Evolutionary conservation across 2,113 vertebrate species (phyloP).

Genomic region (Scomber colias): DNA sequence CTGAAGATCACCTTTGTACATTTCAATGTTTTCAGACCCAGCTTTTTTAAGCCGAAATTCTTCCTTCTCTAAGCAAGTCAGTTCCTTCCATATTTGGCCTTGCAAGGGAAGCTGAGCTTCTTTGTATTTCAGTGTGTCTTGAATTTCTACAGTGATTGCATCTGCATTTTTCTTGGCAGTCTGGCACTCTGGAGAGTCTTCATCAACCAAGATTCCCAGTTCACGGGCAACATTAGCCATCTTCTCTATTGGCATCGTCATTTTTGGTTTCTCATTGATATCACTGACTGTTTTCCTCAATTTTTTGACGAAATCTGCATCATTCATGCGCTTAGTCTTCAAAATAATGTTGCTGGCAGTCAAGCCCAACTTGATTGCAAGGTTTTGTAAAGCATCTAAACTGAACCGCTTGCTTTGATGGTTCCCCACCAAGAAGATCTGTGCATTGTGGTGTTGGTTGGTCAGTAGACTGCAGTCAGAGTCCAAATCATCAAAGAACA

Average conservation of each 20-base stretch:
- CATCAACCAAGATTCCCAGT: too few species aligned
- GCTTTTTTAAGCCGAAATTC: constrained; percentile 65
- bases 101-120: constrained; percentile 70
- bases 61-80: constrained; percentile 77
- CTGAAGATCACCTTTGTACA: constrained; percentile 65
- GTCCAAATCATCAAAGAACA: constrained; percentile 79
- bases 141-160: constrained; percentile 11
- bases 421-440: constrained; percentile 73
- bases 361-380: constrained; percentile 45
- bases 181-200: too few species aligned
- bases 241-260: constrained; percentile 4
- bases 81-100: constrained; percentile 71
- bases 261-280: constrained; percentile 14
- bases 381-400: background rate
- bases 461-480: constrained; percentile 69
- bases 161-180: too few species aligned
- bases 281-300: constrained; percentile 37
- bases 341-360: constrained; percentile 55
- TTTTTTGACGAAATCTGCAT: constrained; percentile 65
- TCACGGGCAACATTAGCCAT: too few species aligned
- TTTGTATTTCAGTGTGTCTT: constrained; percentile 67
- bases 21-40: constrained; percentile 62
- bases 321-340: constrained; percentile 63
- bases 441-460: constrained; percentile 49
- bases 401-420: constrained; percentile 29